Base-by-base conservation (phyloP, 2,888 invertebrate species). In the Koerneria pararmatus region DNA sequence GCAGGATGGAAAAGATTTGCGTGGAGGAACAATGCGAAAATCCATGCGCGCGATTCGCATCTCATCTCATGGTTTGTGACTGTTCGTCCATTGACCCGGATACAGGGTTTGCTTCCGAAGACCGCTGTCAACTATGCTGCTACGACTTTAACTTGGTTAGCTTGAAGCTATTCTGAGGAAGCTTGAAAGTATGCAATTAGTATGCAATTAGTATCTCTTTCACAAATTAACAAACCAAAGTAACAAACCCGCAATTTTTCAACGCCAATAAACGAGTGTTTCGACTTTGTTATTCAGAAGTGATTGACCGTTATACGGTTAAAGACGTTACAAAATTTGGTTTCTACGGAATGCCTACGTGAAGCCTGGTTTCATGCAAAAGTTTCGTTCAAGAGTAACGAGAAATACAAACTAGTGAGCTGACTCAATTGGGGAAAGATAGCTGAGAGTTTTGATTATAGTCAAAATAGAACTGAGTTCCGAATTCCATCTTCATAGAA, bases 91-190 rank as follows among this genome's bases (percentile, higher is more conserved):
- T 83, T 53, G 82, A 82, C 66, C 82, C 78, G 54, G 81, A 83
- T 69, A 82, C 82, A 5, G 82, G 82, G 2, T 82, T 79, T 67
- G 83, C 80, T 24, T 77, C 78, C 19, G 83, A 83, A 48, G 81
- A 83, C 64, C 69, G 83, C 27, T 83, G 83, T 66, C 82, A 83
- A 60, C 70, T 83, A 46, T 83, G 83, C 69, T 83, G 83, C 66
- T 82, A 79, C 68, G 82, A 83, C 69, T 82, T 78, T 65, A 78
- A 79, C 53, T 66, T 77, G 71, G 81, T 82, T 35, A 56, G 76
- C 71, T 60, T 19, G 6, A 54, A 29, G 49, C 49, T 49, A 24
- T 4, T n/a, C n/a, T 22, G 24, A 3, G 15, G 15, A 49, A 3
- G 49, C 49, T 22, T 54, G 8, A 3, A 54, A 24, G n/a, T 15